Conservation (phyloP, 2,113 vertebrate species). For the Muntiacus reevesi region DNA sequence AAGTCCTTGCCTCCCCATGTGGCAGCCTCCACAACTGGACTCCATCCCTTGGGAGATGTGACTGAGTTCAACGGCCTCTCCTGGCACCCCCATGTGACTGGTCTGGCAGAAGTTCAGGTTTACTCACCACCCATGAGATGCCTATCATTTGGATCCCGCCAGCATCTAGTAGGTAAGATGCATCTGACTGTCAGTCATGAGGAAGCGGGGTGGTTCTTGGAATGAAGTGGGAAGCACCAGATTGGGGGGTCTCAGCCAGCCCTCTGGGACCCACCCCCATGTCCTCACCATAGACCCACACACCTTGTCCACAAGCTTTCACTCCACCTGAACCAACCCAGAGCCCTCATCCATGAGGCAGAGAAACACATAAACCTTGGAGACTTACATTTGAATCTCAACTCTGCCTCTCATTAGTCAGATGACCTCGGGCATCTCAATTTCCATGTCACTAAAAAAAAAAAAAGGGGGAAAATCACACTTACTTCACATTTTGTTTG, state of each 20-base stretch:
- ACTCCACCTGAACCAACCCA: not conserved
- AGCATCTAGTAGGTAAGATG: not conserved
- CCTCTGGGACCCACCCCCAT: not conserved
- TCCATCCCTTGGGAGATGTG: not conserved
- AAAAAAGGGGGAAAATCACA: not conserved
- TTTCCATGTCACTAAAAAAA: not conserved
- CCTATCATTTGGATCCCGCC: not conserved
- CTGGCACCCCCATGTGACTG: not conserved
- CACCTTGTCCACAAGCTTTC: not conserved
- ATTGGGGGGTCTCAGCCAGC: not conserved
- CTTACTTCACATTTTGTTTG: not conserved
- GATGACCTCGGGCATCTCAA: not conserved
- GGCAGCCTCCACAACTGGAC: not conserved
- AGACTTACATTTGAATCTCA: not conserved
- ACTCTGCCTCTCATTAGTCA: not conserved
- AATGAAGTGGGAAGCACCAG: not conserved
- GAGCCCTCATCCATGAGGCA: not conserved
- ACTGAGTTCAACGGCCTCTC: not conserved
- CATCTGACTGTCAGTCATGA: not conserved
- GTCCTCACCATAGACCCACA: not conserved
- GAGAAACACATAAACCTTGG: not conserved
- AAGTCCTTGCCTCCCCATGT: not conserved
- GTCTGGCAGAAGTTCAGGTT: not conserved
- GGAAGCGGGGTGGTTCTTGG: not conserved
- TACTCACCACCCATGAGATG: not conserved